Base-by-base conservation (phyloP, 2,797 vertebrate species). In the Brachyalestes nurse region DNA sequence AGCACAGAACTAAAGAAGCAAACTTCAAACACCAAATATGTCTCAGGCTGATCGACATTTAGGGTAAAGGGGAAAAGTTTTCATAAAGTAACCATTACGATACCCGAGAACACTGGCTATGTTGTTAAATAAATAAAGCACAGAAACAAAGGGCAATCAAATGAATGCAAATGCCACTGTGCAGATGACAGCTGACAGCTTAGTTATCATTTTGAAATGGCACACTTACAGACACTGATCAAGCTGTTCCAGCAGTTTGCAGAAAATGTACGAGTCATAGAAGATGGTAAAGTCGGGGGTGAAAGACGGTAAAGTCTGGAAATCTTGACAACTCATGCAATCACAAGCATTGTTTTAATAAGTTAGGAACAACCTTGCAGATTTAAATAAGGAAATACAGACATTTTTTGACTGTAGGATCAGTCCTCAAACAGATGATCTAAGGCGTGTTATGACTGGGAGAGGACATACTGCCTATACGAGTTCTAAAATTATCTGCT, bases 391-490 rank as follows among this genome's bases (percentile, higher is more conserved):
- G 42, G 42, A 69, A 69, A 47, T 47, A 47, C 12, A 23, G 21
- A 51, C 42, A 49, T 51, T 21, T 9, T 53, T 53, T 51, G 49
- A 71, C 69, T 53, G 14, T 25, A 17, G 3, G 16, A 28, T 7
- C 6, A 4, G 21, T 16, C 23, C 42, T 23, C 45, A 28, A 28
- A 34, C 9, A 4, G 6, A 69, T 23, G 42, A 4, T 34, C 0
- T 71, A 51, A 71, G 47, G 5, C 45, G 40, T 40, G 62, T 65
- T 40, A 65, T 40, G 34, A 65, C 62, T 65, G 62, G 61, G 28
- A 64, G n/a, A 25, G 49, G 42, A 51, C 21, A 51, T 23, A 25
- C 45, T 49, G 45, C 21, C 69, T 28, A 53, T 34, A 12, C 25
- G 14, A 62, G 62, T 65, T 65, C 34, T 40, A 65, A 38, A 65